Evolutionary conservation across 2,797 vertebrate species (phyloP), one percentile per base, ranked within the genome.

Genomic region (Lacerta viridis): DNA sequence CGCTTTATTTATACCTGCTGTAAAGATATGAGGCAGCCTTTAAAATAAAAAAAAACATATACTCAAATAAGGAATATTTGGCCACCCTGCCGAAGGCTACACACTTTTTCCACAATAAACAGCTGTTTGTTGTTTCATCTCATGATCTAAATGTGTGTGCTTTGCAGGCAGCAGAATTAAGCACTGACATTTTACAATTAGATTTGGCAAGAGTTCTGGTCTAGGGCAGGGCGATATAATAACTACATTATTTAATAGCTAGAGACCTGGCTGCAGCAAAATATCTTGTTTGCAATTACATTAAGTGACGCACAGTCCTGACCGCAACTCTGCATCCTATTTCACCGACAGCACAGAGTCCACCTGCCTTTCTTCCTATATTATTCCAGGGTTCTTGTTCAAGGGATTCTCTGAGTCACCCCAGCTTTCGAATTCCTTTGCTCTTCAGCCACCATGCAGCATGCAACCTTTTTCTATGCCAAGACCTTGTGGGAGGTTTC

Each of bases 191-290:
- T 77, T 68, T 25, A 64, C 23, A 64, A 27, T 46, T 29, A 74
- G 64, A 61, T 76, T 83, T 61, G 36, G 29, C n/a, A 66, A 50
- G 7, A 17, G 41, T 46, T 50, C 15, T 50, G 27, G n/a, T 29
- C 27, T 25, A 68, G 33, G 20, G n/a, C 20, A 17, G 9, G 41
- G 25, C 27, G 20, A 64, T 74, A 43, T 36, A 86, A 69, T 71
- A 69, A 46, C 39, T 33, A 61, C 50, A 29, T 87, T n/a, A 87
- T 41, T 80, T 43, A 80, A 81, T 81, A 72, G 74, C 20, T 43
- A 46, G 71, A 87, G 50, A 5, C 1, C 33, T 41, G 39, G 39
- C 39, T 87, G n/a, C n/a, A 33, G 59, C 23, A 41, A 84, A 25
- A 55, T 23, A 82, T 43, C 6, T 84, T 39, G 55, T 72, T 50